Percentiles rank a stretch among this genome's conserved stretches.
Conservation (phyloP, 2,113 vertebrate species). For the Otus sunia region DNA sequence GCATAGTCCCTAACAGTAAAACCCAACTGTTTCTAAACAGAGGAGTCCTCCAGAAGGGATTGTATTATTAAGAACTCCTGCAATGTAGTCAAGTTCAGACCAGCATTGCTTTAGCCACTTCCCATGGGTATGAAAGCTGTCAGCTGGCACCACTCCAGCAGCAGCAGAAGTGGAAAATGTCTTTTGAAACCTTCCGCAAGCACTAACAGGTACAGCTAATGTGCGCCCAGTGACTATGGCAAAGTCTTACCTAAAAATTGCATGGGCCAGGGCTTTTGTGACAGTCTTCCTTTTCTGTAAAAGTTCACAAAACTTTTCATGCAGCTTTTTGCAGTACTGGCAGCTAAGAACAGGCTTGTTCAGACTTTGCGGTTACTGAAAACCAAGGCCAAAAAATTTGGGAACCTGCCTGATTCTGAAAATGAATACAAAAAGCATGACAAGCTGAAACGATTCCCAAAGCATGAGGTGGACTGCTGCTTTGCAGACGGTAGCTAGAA, state of each 20-base stretch:
- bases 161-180: not conserved
- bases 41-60: not conserved
- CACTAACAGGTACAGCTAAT: not conserved
- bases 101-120: slow-evolving; percentile 11
- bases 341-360: not conserved
- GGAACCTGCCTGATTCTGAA: not conserved
- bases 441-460: not conserved
- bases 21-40: not conserved
- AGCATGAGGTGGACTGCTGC: not conserved
- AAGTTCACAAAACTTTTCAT: not conserved
- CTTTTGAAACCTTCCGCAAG: slow-evolving; percentile 27
- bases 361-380: not conserved
- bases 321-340: not conserved
- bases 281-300: not conserved
- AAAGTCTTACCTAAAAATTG: not conserved
- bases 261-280: not conserved
- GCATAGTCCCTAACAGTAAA: not conserved
- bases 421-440: not conserved
- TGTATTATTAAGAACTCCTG: not conserved
- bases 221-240: not conserved
- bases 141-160: not conserved
- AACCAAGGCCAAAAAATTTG: not conserved
- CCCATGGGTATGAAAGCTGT: not conserved
- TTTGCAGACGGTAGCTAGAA: not conserved
- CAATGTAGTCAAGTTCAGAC: slow-evolving; percentile 34